Evolutionary conservation across 2,113 vertebrate species (phyloP).

Genomic region (Caloenas nicobarica): DNA sequence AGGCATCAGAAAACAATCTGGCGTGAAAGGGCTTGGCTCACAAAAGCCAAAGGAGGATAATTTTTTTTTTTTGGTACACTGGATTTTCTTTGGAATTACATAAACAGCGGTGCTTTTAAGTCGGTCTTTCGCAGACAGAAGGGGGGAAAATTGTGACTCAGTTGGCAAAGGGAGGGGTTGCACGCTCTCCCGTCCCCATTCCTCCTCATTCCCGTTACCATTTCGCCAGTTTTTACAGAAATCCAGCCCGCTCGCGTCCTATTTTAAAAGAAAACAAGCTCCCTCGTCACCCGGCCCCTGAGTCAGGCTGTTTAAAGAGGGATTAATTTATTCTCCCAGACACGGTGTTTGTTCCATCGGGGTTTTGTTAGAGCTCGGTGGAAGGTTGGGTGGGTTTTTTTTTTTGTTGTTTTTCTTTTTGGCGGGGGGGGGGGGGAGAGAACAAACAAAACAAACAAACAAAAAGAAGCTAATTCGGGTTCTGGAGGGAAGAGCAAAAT

Average conservation of each 20-base stretch:
- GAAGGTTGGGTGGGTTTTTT: neutral
- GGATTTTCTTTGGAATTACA: conserved; percentile 45
- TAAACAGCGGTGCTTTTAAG: conserved; percentile 47
- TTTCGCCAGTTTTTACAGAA: conserved; percentile 54
- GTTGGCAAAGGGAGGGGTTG: conserved; percentile 53
- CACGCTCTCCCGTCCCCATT: conserved; percentile 12
- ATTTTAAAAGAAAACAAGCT: conserved; percentile 65
- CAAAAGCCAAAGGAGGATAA: neutral
- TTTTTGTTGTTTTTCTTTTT: no score
- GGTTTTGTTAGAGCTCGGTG: conserved; percentile 48
- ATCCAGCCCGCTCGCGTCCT: conserved; percentile 46
- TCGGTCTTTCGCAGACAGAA: conserved; percentile 27
- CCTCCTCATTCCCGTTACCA: conserved; percentile 17
- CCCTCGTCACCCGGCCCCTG: conserved; percentile 39
- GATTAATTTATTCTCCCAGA: conserved; percentile 61
- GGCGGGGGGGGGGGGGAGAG: no score
- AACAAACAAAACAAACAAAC: no score
- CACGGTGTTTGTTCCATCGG: conserved; percentile 47
- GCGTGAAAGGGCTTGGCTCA: neutral
- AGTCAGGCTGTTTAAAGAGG: conserved; percentile 57
- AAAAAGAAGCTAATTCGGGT: no score
- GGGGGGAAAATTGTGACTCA: conserved; percentile 57
- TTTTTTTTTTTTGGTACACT: neutral
- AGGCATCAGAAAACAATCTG: conserved; percentile 12
- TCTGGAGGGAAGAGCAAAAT: no score